Conservation (phyloP, 2,113 vertebrate species). For the Pyxicephalus adspersus region DNA sequence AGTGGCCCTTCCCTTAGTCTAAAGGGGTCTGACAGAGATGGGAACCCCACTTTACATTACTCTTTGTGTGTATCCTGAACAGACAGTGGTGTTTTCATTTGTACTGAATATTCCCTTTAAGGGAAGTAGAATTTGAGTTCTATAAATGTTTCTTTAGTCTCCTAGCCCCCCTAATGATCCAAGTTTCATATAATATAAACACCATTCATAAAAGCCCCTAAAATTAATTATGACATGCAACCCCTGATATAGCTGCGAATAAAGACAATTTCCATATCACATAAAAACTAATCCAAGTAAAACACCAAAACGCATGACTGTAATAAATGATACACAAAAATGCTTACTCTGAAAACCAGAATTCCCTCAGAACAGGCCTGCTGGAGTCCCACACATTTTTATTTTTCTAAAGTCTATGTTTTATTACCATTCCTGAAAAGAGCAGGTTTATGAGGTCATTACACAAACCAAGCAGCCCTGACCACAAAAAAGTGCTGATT, state of each 20-base stretch:
- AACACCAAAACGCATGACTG: slow-evolving; percentile 19
- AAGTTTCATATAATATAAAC: background rate
- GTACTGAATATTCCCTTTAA: too few species aligned
- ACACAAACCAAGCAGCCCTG: slow-evolving; percentile 42
- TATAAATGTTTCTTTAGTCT: background rate
- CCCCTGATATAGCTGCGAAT: slow-evolving; percentile 36
- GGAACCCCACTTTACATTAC: too few species aligned
- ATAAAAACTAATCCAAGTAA: slow-evolving; percentile 50
- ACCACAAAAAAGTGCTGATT: slow-evolving; percentile 53
- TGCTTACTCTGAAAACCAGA: slow-evolving; percentile 51
- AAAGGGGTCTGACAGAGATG: too few species aligned
- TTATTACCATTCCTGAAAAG: slow-evolving; percentile 45
- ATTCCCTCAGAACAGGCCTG: slow-evolving; percentile 41
- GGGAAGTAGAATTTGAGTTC: too few species aligned
- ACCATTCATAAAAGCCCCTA: background rate
- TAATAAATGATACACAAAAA: slow-evolving; percentile 53
- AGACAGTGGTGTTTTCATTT: too few species aligned
- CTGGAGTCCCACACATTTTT: slow-evolving; percentile 33
- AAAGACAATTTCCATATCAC: slow-evolving; percentile 47
- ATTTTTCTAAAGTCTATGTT: slow-evolving; percentile 43
- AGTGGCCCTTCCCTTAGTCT: too few species aligned
- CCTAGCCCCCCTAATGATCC: background rate
- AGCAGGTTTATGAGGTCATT: slow-evolving; percentile 52
- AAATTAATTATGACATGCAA: slow-evolving; percentile 17
- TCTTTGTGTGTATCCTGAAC: too few species aligned